These are phyloP conservation scores for Choloepus hoffmanni DNA, from an alignment of 2,113 vertebrate species.

Conservation along the genomic window DNA sequence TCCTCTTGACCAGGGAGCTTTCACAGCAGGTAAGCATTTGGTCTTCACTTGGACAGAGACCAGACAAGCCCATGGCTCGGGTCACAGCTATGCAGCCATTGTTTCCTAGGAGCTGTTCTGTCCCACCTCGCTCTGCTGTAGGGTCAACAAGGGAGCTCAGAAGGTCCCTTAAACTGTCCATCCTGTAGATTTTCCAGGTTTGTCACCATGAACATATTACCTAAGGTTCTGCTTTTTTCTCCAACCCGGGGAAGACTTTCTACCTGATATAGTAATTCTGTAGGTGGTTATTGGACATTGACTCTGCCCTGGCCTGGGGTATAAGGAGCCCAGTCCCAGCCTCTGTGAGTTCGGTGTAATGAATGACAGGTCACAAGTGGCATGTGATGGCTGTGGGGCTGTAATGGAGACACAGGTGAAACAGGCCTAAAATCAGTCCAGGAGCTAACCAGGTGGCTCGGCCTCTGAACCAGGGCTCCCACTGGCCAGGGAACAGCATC, in stretches of 20 bases:
- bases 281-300: no score
- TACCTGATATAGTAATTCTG: background rate
- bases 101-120: background rate
- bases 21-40: background rate
- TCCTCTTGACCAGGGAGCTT: background rate
- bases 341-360: background rate
- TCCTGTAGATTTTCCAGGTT: background rate
- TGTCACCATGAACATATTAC: background rate
- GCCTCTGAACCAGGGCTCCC: background rate
- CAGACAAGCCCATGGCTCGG: background rate
- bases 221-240: background rate
- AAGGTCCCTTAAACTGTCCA: background rate
- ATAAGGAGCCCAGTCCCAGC: background rate
- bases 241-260: background rate
- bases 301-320: background rate
- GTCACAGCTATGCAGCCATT: background rate
- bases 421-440: background rate
- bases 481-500: background rate
- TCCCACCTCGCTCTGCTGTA: background rate
- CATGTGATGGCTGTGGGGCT: background rate
- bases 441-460: background rate
- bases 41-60: background rate
- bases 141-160: background rate
- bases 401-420: background rate
- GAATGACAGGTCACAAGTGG: background rate